Percentiles rank a stretch among this genome's conserved stretches.
Evolutionary conservation across 2,888 invertebrate species (phyloP).

Genomic region (Chrysomela aeneicollis): DNA sequence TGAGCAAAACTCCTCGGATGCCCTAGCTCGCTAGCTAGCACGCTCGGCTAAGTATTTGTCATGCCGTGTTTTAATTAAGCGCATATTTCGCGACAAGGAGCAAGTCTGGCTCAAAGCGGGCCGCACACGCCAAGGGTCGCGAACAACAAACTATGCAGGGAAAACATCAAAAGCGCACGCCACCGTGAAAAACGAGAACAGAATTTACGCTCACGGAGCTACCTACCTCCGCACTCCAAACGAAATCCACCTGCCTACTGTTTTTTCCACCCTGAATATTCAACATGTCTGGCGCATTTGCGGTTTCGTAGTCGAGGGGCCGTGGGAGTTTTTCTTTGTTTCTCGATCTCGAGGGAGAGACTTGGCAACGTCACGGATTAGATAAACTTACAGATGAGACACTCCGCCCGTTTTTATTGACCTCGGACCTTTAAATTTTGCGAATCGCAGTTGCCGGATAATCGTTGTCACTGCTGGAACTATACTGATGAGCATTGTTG

Average conservation of each 20-base stretch:
- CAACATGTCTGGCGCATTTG: constrained; percentile 33
- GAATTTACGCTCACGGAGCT: constrained; percentile 46
- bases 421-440: no score
- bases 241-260: constrained; percentile 26
- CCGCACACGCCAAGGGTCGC: constrained; percentile 50
- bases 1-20: constrained; percentile 41
- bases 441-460: no score
- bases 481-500: no score
- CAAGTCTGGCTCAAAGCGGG: constrained; percentile 52
- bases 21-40: constrained; percentile 46
- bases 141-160: constrained; percentile 40
- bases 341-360: no score
- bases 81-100: constrained; percentile 58
- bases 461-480: no score
- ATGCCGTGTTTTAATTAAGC: constrained; percentile 61
- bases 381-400: no score
- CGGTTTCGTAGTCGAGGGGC: constrained; percentile 17
- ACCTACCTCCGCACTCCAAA: constrained; percentile 32
- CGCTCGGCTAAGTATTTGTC: constrained; percentile 59
- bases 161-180: constrained; percentile 39
- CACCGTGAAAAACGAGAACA: constrained; percentile 46
- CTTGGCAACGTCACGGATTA: no score
- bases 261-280: constrained; percentile 34
- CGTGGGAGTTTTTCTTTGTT: not conserved
- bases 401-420: no score